Evolutionary conservation across 2,888 invertebrate genomes (phyloP), one percentile per base, ranked within the genome.

Genomic region (Hemicrepidius hirtus): DNA sequence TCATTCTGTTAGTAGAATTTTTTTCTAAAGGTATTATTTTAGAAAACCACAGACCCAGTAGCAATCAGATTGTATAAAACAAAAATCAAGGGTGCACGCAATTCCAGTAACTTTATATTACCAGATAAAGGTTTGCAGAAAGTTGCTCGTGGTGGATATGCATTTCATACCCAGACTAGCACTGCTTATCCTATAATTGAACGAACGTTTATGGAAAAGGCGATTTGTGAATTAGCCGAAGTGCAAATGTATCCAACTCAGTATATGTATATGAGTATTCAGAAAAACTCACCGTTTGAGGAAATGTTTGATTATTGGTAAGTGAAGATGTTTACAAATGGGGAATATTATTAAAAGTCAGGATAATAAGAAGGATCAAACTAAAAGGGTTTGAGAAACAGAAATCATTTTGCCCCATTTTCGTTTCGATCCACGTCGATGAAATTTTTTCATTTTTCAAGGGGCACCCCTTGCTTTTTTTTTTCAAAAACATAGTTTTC

Each of bases 151-250:
- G 93, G 93, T 1, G 92, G 90, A 1, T 93, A 91, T 80, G 94
- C 93, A 0, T 93, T 92, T 83, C 92, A 93, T 79, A 89, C 92
- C 3, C 93, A 93, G 83, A 90, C 89, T 0, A 89, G 91, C 0
- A 89, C 89, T 0, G 93, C 91, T 0, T 94, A 93, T 83, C 90
- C 91, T 74, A 89, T 93, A 21, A 92, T 94, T 81, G 87, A 87
- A 62, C 88, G 88, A 21, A 90, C 90, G 0, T 93, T 92, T 79
- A 88, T 86, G 0, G 92, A 93, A 80, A 87, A 89, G 57, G 90
- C 92, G 82, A 90, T 93, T 65, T 94, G 94, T 77, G 93, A 93
- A 73, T 85, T 92, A 0, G 88, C 89, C 0, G 91, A 93, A 83
- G 88, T 93, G 9, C 87, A 88, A 74, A 84, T 92, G 83, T 91